These are phyloP conservation scores for Diorhabda sublineata DNA, from an alignment of 1,140 invertebrate species.

Conservation along the genomic window DNA sequence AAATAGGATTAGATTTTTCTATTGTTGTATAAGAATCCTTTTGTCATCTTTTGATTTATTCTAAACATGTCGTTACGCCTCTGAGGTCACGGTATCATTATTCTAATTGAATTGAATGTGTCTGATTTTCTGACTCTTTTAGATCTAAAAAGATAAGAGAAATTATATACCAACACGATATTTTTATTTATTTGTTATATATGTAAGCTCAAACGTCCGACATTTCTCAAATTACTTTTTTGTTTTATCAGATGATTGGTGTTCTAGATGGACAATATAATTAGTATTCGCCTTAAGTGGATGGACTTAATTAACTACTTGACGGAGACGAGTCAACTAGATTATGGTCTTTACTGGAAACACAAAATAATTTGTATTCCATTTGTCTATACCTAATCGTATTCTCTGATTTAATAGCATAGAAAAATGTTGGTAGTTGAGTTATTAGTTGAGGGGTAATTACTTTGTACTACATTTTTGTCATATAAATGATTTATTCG, in stretches of 20 bases:
- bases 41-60: no score
- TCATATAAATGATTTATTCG: no score
- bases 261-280: neutral
- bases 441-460: no score
- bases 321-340: neutral
- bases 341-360: neutral
- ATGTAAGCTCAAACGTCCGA: neutral
- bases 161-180: constrained; percentile 21
- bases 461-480: no score
- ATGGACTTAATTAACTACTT: neutral
- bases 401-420: no score
- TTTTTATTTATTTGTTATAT: constrained; percentile 6
- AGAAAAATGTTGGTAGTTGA: no score
- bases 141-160: constrained; percentile 24
- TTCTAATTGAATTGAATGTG: constrained; percentile 31
- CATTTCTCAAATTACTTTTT: neutral
- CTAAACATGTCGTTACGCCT: constrained; percentile 10
- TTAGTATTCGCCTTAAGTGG: neutral
- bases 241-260: constrained; percentile 2
- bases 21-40: no score
- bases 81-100: constrained; percentile 21
- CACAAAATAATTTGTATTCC: neutral
- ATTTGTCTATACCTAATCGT: no score
- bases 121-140: constrained; percentile 27
- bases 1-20: no score